Percentiles rank a stretch among this genome's conserved stretches.
These are phyloP conservation scores for Tachina grossa DNA, from an alignment of 2,888 invertebrate species.

Conservation along the genomic window DNA sequence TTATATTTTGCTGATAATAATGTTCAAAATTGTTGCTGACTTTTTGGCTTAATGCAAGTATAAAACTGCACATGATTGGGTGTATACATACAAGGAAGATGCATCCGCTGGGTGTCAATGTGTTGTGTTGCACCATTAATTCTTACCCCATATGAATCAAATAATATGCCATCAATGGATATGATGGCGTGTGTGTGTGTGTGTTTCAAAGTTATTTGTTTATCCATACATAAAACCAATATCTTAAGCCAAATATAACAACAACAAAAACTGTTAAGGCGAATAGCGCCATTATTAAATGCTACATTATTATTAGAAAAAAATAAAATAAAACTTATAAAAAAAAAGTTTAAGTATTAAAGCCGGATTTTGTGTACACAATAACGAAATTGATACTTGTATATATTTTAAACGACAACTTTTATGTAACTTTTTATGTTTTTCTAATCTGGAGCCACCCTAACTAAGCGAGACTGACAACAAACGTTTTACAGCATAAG, in stretches of 20 bases:
- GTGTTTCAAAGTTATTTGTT: constrained; percentile 18
- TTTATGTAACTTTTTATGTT: background rate
- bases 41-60: constrained; percentile 47
- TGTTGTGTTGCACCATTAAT: constrained; percentile 51
- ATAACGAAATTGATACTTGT: background rate
- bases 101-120: constrained; percentile 61
- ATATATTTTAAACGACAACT: background rate
- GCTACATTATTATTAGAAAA: background rate
- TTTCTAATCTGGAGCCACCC: constrained; percentile 3
- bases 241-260: constrained; percentile 1
- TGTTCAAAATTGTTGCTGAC: constrained; percentile 59
- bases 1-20: constrained; percentile 53
- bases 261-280: background rate
- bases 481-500: constrained; percentile 17
- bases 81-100: constrained; percentile 18
- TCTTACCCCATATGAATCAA: constrained; percentile 13
- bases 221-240: constrained; percentile 25
- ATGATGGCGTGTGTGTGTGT: background rate
- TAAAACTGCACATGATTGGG: constrained; percentile 2
- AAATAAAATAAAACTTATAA: background rate
- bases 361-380: background rate
- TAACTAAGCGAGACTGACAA: constrained; percentile 26
- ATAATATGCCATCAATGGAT: background rate
- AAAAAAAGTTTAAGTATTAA: background rate
- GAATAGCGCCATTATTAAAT: constrained; percentile 6